A percentile compares a stretch with the other conserved stretches of the same genome.
Conservation (phyloP, 1,140 invertebrate species). For the Penaeus japonicus region DNA sequence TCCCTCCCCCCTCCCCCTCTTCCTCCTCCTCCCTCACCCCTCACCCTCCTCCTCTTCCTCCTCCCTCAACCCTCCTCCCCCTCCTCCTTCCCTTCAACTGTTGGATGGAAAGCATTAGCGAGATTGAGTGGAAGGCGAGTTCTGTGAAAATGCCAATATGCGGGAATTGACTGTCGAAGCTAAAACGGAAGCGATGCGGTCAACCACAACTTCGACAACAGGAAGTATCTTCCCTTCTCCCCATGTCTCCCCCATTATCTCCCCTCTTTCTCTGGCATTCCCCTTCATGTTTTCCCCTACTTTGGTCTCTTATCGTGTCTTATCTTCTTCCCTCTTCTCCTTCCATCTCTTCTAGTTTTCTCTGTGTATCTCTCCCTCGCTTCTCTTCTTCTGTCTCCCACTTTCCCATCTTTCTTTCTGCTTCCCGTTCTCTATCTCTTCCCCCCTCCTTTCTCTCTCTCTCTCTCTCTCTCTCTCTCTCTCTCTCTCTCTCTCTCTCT, state of each 20-base stretch:
- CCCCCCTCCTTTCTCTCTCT: neutral
- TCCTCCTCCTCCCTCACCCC: neutral
- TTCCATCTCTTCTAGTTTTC: neutral
- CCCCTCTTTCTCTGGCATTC: neutral
- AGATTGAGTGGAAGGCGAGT: slow-evolving; percentile 27
- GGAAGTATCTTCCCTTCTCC: neutral
- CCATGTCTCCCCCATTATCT: neutral
- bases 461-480: neutral
- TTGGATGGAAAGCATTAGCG: slow-evolving; percentile 44
- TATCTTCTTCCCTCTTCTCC: neutral
- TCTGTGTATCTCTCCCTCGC: too few relatives aligned
- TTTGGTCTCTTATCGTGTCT: neutral
- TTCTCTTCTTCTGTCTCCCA: too few relatives aligned
- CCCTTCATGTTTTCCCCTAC: neutral
- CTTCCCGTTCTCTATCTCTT: neutral
- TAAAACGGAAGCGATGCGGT: slow-evolving; percentile 11
- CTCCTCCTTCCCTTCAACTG: neutral
- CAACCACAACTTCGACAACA: neutral
- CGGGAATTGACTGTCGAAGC: slow-evolving; percentile 41
- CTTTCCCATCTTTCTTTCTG: neutral
- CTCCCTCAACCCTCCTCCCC: neutral
- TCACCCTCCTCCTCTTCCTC: neutral
- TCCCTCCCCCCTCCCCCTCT: neutral
- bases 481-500: neutral
- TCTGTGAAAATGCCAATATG: slow-evolving; percentile 45